phyloP scores from a whole-genome alignment of 2,797 vertebrate genomes.

The Cyprinella venusta region DNA sequence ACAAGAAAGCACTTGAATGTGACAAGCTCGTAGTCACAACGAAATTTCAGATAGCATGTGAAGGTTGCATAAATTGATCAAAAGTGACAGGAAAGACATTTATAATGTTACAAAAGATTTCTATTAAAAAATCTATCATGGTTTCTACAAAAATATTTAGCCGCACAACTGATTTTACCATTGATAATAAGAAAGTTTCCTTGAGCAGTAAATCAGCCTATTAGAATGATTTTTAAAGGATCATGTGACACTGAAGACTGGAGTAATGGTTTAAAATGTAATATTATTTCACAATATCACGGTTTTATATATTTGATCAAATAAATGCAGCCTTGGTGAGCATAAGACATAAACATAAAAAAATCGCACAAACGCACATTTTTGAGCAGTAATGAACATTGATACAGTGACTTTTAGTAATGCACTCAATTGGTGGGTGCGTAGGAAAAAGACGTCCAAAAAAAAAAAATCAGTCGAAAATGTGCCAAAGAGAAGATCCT shows the following conservation, averaged over 20 bases:
- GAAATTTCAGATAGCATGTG: background rate
- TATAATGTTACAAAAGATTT: background rate
- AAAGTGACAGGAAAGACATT: background rate
- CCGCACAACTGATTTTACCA: background rate
- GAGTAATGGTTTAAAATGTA: background rate
- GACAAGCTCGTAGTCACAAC: accelerated
- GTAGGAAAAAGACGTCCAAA: too few species aligned
- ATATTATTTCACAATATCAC: background rate
- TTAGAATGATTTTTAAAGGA: background rate
- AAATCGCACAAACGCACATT: background rate
- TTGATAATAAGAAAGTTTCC: background rate
- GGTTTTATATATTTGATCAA: background rate
- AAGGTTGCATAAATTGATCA: background rate
- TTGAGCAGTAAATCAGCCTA: background rate
- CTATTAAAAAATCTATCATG: too few species aligned
- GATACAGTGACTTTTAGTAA: background rate
- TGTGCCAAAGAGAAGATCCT: too few species aligned
- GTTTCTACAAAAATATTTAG: background rate
- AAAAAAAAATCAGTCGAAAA: too few species aligned
- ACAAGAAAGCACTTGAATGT: background rate
- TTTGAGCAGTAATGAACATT: background rate
- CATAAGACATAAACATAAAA: background rate
- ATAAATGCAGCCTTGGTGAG: background rate
- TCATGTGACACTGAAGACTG: background rate
- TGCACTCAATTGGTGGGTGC: background rate